These are phyloP conservation scores for Auanema freiburgensis DNA, from an alignment of 2,888 invertebrate species.

Conservation along the genomic window DNA sequence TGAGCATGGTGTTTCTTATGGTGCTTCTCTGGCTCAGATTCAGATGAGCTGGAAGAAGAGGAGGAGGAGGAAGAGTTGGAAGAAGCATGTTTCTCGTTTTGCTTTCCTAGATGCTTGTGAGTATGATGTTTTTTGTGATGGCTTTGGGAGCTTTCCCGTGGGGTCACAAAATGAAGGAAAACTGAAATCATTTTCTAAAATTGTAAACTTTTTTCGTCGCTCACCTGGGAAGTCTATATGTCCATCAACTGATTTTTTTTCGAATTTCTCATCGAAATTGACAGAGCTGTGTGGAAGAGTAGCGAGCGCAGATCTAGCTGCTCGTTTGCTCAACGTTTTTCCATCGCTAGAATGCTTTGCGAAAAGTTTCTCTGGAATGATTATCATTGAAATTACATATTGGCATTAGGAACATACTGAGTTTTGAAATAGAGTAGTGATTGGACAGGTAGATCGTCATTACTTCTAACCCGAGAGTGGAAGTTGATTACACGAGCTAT, in stretches of 20 bases:
- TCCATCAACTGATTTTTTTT: slow-evolving; percentile 13
- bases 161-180: background rate
- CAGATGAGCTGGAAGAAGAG: background rate
- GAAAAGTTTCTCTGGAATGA: slow-evolving; percentile 18
- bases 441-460: slow-evolving; percentile 15
- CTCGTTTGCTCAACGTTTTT: slow-evolving; percentile 5
- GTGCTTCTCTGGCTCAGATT: background rate
- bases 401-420: slow-evolving; percentile 7
- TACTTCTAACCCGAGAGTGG: background rate
- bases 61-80: background rate
- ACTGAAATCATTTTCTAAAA: slow-evolving; percentile 5
- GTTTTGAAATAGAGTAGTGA: slow-evolving; percentile 10
- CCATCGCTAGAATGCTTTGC: slow-evolving; percentile 9
- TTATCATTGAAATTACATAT: background rate
- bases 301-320: slow-evolving; percentile 6
- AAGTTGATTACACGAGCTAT: background rate
- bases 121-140: slow-evolving; percentile 18
- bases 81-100: background rate
- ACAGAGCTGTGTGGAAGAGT: slow-evolving; percentile 13
- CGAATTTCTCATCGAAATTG: slow-evolving; percentile 16
- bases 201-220: background rate
- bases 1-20: slow-evolving; percentile 4
- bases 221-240: slow-evolving; percentile 18
- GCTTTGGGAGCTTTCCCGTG: background rate
- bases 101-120: slow-evolving; percentile 9